Conservation (phyloP, 1,140 invertebrate genomes). For the Arctopsyche grandis region DNA sequence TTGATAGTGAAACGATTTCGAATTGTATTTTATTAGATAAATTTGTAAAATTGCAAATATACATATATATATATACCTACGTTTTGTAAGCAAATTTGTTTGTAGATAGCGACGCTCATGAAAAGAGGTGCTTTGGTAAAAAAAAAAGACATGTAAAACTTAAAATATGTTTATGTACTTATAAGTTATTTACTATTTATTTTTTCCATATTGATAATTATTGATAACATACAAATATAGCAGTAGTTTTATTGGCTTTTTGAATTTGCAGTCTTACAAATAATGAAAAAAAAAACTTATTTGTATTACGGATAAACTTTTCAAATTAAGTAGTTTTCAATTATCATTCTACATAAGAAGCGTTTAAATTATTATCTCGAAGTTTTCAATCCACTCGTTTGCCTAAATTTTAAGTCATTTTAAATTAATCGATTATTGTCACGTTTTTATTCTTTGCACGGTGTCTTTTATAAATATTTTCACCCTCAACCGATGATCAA, state of each 20-base stretch:
- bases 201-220: no score
- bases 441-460: background rate
- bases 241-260: conserved; percentile 5
- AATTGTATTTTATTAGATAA: conserved; percentile 36
- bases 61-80: no score
- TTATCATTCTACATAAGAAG: background rate
- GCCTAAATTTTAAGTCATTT: background rate
- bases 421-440: no score
- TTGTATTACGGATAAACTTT: background rate
- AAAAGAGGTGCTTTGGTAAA: conserved; percentile 6
- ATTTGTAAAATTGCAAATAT: conserved; percentile 29
- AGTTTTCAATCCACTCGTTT: background rate
- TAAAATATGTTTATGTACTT: background rate
- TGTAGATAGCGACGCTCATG: background rate
- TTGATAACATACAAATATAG: background rate
- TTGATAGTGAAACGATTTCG: conserved; percentile 27
- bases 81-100: background rate
- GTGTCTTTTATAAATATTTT: conserved; percentile 3
- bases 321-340: background rate
- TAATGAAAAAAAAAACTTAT: background rate
- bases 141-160: background rate
- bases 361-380: no score
- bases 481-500: no score
- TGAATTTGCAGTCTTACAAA: conserved; percentile 4
- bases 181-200: background rate